These are phyloP conservation scores for Drosophila ananassae DNA, from an alignment of 1,140 invertebrate species.

Conservation along the genomic window DNA sequence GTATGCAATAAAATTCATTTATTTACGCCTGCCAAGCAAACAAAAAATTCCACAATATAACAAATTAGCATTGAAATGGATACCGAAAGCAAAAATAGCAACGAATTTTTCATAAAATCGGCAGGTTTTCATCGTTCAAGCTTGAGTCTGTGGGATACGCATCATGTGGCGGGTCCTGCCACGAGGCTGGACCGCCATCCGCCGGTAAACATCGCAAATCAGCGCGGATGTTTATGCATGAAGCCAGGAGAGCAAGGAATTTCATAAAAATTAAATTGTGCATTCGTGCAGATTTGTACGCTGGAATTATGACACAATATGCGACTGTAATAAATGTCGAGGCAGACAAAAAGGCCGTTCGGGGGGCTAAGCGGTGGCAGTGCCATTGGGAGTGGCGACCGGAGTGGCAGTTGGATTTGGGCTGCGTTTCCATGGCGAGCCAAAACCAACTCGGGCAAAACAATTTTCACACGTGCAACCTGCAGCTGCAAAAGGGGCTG, in stretches of 20 bases:
- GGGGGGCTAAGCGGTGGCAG: neutral
- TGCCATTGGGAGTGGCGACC: neutral
- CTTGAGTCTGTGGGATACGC: slow-evolving; percentile 23
- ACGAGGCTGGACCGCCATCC: slow-evolving; percentile 15
- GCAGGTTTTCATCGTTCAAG: slow-evolving; percentile 34
- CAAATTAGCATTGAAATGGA: slow-evolving; percentile 55
- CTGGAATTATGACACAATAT: slow-evolving; percentile 54
- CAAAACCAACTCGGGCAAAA: slow-evolving; percentile 53
- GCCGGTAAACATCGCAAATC: slow-evolving; percentile 49
- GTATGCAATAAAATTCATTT: slow-evolving; percentile 56
- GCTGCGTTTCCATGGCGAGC: slow-evolving; percentile 31
- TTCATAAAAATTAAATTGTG: slow-evolving; percentile 61
- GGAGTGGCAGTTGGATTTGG: neutral
- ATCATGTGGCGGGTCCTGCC: slow-evolving; percentile 3
- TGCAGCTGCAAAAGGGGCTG: slow-evolving; percentile 52
- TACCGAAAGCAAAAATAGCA: slow-evolving; percentile 17
- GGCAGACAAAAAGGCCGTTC: slow-evolving; percentile 21
- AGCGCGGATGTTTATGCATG: slow-evolving; percentile 39
- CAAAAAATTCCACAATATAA: slow-evolving; percentile 41
- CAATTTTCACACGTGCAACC: slow-evolving; percentile 62
- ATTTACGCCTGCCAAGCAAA: slow-evolving; percentile 39
- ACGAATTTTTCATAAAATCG: slow-evolving; percentile 48
- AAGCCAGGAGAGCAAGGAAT: slow-evolving; percentile 25
- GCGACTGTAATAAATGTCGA: slow-evolving; percentile 53
- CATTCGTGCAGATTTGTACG: slow-evolving; percentile 55